A percentile compares a stretch with the other conserved stretches of the same genome.
Conservation (phyloP, 2,113 vertebrate genomes). For the Pollimyrus isidori region DNA sequence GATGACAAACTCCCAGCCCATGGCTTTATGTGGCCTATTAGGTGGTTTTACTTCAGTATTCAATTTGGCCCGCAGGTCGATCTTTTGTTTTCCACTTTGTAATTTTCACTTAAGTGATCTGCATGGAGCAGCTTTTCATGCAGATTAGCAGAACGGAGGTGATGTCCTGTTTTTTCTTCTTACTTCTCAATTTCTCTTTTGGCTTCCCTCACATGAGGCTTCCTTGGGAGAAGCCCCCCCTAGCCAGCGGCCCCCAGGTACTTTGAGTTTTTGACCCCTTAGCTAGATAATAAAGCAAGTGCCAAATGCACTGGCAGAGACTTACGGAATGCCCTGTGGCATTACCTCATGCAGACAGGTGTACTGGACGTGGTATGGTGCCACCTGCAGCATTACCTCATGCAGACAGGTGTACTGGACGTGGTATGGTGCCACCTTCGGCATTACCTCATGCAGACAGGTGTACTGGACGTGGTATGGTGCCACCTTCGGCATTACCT, state of each 20-base stretch:
- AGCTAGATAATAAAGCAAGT: no score
- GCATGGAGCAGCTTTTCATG: background rate
- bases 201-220: background rate
- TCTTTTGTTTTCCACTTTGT: background rate
- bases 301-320: no score
- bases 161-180: background rate
- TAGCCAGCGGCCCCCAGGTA: no score
- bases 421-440: no score
- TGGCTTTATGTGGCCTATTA: background rate
- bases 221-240: background rate
- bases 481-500: constrained; percentile 60
- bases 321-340: no score
- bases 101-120: background rate
- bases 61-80: background rate
- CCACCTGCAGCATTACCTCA: no score
- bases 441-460: no score
- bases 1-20: background rate
- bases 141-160: background rate
- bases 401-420: no score
- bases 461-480: no score
- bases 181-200: background rate
- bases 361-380: no score
- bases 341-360: no score
- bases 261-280: no score
- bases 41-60: background rate